Percentiles rank a stretch among this genome's conserved stretches.
phyloP scores from a whole-genome alignment of 1,140 invertebrate genomes.

The fruit fly (Drosophila melanogaster) region Release_6_plus_ISO1_MT NT_033777.3:24845501-24846000 shows the following conservation, averaged over 20 bases:
- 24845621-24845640: slow-evolving; percentile 38
- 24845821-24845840: slow-evolving; percentile 28
- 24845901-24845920: slow-evolving; percentile 8
- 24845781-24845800: slow-evolving; percentile 57
- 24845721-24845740: neutral
- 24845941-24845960: too few relatives aligned
- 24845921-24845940: neutral
- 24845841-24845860: slow-evolving; percentile 23
- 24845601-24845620: slow-evolving; percentile 34
- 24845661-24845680: slow-evolving; percentile 30
- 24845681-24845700: slow-evolving; percentile 1
- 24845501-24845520: slow-evolving; percentile 51
- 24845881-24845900: slow-evolving; percentile 40
- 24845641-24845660: slow-evolving; percentile 3
- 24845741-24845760: slow-evolving; percentile 34
- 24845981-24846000: neutral
- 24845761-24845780: slow-evolving; percentile 38
- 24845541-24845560: slow-evolving; percentile 52
- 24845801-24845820: slow-evolving; percentile 49
- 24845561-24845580: slow-evolving; percentile 55
- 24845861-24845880: slow-evolving; percentile 50
- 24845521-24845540: slow-evolving; percentile 47
- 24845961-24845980: too few relatives aligned
- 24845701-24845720: slow-evolving; percentile 11
- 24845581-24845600: slow-evolving; percentile 54